Percentiles rank a stretch among this genome's conserved stretches.
These are phyloP conservation scores for Sipha maydis DNA, from an alignment of 2,888 invertebrate genomes.

Conservation along the genomic window DNA sequence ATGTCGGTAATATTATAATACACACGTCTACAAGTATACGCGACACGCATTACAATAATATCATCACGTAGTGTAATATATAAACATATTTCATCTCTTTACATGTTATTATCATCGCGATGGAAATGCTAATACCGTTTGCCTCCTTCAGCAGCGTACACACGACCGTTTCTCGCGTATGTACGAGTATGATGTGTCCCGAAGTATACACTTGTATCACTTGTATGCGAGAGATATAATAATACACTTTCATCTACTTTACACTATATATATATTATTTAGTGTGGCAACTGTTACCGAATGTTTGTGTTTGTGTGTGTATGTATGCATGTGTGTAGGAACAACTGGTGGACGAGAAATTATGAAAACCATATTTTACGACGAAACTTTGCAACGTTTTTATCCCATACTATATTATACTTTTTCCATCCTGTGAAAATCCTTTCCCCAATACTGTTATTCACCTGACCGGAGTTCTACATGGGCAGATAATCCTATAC, in stretches of 20 bases:
- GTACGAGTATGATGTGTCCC: background rate
- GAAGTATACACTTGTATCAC: background rate
- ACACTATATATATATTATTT: too few relatives aligned
- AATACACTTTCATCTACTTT: background rate
- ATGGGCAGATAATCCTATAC: background rate
- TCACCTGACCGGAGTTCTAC: background rate
- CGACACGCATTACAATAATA: too few relatives aligned
- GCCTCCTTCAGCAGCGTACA: background rate
- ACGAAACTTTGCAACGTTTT: conserved; percentile 23
- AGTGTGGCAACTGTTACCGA: too few relatives aligned
- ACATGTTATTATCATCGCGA: background rate
- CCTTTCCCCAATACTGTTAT: too few relatives aligned
- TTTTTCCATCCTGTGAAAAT: too few relatives aligned
- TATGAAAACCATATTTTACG: conserved; percentile 30
- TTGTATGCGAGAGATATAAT: background rate
- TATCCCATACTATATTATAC: background rate
- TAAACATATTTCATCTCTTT: too few relatives aligned
- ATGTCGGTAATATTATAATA: background rate
- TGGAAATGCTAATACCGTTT: conserved; percentile 30
- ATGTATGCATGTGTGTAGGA: background rate
- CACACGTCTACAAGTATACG: background rate
- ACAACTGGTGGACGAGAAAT: conserved; percentile 15
- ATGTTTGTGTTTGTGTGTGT: background rate
- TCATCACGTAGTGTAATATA: too few relatives aligned
- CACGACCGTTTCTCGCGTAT: background rate